These are phyloP conservation scores for Lepidonotus clava DNA, from an alignment of 2,888 invertebrate genomes.

Conservation along the genomic window DNA sequence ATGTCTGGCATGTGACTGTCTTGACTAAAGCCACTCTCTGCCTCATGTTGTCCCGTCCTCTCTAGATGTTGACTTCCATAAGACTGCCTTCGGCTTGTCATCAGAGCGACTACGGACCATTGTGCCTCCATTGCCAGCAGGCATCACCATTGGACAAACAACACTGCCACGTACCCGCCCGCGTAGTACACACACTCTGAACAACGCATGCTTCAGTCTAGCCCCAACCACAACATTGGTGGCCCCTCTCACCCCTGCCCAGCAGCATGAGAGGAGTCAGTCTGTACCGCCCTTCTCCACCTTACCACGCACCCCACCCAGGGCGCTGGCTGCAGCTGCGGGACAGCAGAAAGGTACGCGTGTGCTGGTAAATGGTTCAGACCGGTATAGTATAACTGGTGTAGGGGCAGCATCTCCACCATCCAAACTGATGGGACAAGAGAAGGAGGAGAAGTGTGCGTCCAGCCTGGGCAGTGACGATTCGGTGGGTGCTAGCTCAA, in stretches of 20 bases:
- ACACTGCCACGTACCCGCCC: conserved; percentile 33
- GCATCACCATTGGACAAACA: conserved; percentile 43
- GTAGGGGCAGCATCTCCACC: conserved; percentile 23
- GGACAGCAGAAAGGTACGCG: not conserved
- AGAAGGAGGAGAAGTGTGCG: conserved; percentile 21
- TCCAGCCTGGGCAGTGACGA: conserved; percentile 38
- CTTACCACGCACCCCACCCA: conserved; percentile 13
- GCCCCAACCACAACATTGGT: conserved; percentile 15
- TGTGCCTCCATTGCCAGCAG: conserved; percentile 22
- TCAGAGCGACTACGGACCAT: not conserved
- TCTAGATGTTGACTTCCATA: conserved; percentile 70
- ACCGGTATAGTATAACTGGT: conserved; percentile 1
- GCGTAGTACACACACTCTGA: conserved; percentile 44
- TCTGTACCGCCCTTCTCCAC: conserved; percentile 44
- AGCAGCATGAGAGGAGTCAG: conserved; percentile 30
- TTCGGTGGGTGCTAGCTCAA: conserved; percentile 32
- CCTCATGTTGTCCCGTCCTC: conserved; percentile 39
- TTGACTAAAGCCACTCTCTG: conserved; percentile 39
- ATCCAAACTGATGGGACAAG: not conserved
- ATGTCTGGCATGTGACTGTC: conserved; percentile 31
- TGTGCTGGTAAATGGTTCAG: not conserved
- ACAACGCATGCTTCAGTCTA: conserved; percentile 36
- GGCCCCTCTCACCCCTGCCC: conserved; percentile 45
- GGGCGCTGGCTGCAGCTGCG: not conserved
- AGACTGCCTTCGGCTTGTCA: conserved; percentile 67